Conservation (phyloP, 2,113 vertebrate genomes). For the Daphoenositta chrysoptera region DNA sequence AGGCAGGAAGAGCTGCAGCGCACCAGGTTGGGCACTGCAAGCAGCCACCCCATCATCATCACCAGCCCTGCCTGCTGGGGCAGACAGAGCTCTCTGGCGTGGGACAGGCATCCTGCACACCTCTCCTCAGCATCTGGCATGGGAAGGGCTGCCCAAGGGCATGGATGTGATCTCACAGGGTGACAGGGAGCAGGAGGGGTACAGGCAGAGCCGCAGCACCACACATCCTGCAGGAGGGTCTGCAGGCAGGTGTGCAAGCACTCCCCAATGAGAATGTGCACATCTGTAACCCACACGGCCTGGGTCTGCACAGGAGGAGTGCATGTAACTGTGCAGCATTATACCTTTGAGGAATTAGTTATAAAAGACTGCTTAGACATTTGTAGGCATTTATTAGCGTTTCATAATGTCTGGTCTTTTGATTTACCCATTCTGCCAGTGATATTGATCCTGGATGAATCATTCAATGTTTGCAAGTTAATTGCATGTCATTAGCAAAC, state of each 20-base stretch:
- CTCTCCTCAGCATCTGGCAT: fast-evolving
- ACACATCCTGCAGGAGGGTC: background rate
- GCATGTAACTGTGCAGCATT: background rate
- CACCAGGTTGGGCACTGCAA: background rate
- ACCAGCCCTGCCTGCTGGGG: background rate
- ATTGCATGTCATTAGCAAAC: background rate
- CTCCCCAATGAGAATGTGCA: fast-evolving
- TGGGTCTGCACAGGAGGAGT: background rate
- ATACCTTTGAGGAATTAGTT: background rate
- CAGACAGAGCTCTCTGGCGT: fast-evolving
- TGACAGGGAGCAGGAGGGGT: background rate
- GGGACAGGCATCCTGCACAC: background rate
- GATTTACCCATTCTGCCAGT: background rate
- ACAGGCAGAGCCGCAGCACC: background rate
- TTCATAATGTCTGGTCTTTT: background rate
- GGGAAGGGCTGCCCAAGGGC: fast-evolving
- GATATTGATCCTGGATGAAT: background rate
- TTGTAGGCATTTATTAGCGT: background rate
- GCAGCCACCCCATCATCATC: background rate
- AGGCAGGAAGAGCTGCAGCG: background rate
- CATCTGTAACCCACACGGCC: fast-evolving
- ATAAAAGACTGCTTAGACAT: background rate
- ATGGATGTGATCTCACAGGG: background rate
- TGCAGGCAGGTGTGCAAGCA: background rate
- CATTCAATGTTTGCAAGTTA: background rate